A percentile compares a stretch with the other conserved stretches of the same genome.
phyloP scores from a whole-genome alignment of 1,140 invertebrate genomes.

The Lasioglossum albipes region DNA sequence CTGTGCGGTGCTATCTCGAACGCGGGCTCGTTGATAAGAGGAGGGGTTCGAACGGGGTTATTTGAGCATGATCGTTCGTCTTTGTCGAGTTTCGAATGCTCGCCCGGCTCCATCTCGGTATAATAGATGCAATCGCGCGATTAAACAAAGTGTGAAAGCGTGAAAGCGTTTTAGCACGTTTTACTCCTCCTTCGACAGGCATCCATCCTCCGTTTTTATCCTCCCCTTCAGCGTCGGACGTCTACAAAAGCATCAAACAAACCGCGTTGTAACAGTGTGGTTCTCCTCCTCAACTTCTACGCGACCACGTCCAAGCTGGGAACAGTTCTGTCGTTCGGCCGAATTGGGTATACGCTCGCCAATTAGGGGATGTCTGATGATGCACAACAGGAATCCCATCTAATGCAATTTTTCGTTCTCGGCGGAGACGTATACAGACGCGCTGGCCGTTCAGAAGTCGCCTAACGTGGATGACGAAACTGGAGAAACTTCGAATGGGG shows the following conservation, averaged over 20 bases:
- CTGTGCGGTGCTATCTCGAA: no score
- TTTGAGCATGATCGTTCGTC: no score
- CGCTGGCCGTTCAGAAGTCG: no score
- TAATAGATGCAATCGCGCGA: background rate
- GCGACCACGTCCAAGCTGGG: background rate
- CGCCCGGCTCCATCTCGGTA: background rate
- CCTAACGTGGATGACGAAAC: no score
- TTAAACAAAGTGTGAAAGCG: background rate
- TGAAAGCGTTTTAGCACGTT: conserved; percentile 19
- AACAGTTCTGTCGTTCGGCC: background rate
- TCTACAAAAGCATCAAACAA: conserved; percentile 20
- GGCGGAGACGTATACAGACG: no score
- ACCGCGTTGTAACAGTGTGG: background rate
- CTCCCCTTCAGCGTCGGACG: background rate
- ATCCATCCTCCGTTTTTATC: background rate
- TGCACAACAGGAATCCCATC: background rate
- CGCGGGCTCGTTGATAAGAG: no score
- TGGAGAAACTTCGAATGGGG: no score
- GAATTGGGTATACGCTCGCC: background rate
- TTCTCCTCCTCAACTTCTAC: background rate
- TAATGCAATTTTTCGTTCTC: background rate
- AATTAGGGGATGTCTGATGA: background rate
- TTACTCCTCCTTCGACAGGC: conserved; percentile 1
- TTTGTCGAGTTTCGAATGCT: no score
- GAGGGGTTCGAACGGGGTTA: no score